A percentile compares a stretch with the other conserved stretches of the same genome.
These are phyloP conservation scores for Drosophila nebulosa DNA, from an alignment of 1,140 invertebrate species.

Conservation along the genomic window DNA sequence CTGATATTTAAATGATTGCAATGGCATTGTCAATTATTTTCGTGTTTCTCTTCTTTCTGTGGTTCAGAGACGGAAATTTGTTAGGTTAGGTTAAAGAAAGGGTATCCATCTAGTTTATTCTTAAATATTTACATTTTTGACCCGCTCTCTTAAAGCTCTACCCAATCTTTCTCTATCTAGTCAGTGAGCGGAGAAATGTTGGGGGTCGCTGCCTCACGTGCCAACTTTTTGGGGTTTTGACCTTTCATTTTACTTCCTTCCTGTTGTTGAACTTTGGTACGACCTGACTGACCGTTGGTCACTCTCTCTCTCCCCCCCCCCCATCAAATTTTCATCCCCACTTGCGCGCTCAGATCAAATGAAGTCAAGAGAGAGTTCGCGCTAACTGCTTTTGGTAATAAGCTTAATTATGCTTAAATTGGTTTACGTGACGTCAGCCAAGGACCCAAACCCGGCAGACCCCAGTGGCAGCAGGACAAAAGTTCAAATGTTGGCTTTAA, in stretches of 20 bases:
- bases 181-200: background rate
- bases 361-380: conserved; percentile 32
- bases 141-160: background rate
- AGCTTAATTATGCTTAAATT: conserved; percentile 61
- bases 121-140: background rate
- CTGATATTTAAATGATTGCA: too few relatives aligned
- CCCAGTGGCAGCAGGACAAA: too few relatives aligned
- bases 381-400: conserved; percentile 53
- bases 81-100: too few relatives aligned
- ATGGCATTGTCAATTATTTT: too few relatives aligned
- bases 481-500: conserved; percentile 33
- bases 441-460: conserved; percentile 7
- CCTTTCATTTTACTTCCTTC: conserved; percentile 1
- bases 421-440: conserved; percentile 47
- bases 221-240: conserved; percentile 26
- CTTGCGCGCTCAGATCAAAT: conserved; percentile 17
- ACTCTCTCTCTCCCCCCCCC: background rate
- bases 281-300: conserved; percentile 12
- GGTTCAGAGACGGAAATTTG: too few relatives aligned
- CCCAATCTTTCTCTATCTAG: background rate
- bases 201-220: conserved; percentile 3
- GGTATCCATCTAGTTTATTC: background rate
- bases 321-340: too few relatives aligned
- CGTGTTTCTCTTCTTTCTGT: too few relatives aligned
- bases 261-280: conserved; percentile 33